Evolutionary conservation across 2,113 vertebrate species (phyloP), one percentile per base, ranked within the genome.

Genomic region (Odocoileus virginianus): DNA sequence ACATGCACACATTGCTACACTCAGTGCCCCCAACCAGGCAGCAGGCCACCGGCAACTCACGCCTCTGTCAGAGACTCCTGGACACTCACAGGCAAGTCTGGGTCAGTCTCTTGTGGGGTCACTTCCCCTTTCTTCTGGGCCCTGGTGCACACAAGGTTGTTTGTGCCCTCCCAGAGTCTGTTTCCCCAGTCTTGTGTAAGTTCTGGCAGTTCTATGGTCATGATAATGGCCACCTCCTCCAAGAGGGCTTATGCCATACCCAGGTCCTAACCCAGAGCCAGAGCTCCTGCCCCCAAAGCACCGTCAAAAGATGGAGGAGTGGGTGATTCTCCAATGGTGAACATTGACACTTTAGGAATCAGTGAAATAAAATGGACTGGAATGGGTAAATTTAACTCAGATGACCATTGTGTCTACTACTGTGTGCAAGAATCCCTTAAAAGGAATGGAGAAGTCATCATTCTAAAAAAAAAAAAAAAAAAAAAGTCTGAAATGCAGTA

Each of bases 1-100:
- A 74, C 11, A 40, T 23, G 67, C n/a, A 74, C 67, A 40, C 5
- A 74, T 36, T 71, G n/a, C n/a, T 40, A 71, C n/a, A 71, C n/a
- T 71, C n/a, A 71, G n/a, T 71, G n/a, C 1, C 67, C n/a, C 10
- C n/a, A 71, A 13, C n/a, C n/a, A 36, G 23, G n/a, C 67, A 40
- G 12, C 17, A 71, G 67, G 19, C 10, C n/a, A 11, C n/a, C 0
- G 0, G n/a, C 1, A 4, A 36, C n/a, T n/a, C n/a, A 71, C 0
- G 1, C n/a, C 67, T 71, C 11, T 71, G 19, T 19, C n/a, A 71
- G 67, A 74, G 10, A 23, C 5, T 71, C 67, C 67, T 12, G 10
- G 33, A 74, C 67, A 23, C 16, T 36, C 4, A 2, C 19, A 74
- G n/a, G 19, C n/a, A 74, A 74, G 67, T 40, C 19, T 40, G 67